Base-by-base conservation (phyloP, 2,888 invertebrate genomes). In the Trypoxylon attenuatum region DNA sequence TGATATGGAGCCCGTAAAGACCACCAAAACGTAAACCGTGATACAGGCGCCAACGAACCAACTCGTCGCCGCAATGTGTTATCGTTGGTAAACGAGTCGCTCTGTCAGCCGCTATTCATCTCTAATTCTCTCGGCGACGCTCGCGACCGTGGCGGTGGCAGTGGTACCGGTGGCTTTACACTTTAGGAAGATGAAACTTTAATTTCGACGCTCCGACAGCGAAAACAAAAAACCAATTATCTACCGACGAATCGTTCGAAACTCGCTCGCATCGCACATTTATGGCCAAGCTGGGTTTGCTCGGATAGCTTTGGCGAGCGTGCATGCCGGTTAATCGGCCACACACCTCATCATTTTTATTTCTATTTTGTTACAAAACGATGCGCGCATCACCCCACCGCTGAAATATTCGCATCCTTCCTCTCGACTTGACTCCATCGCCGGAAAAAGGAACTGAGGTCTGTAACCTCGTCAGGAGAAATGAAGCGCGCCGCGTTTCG, bases 51-150 rank as follows among this genome's bases (percentile, higher is more conserved):
- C 73, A 73, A 70, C 64, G 73, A 64, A 73, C 70, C 70, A 63
- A 68, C 65, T 65, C 62, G 74, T 65, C 71, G 73, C 73, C 73
- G 71, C 74, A 74, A 74, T 74, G 68, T 74, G 73, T 74, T 74
- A 74, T 74, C 74, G 71, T 60, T 50, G 73, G 68, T 68, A 68
- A 74, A 74, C 71, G 74, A 74, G 74, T 74, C 43, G 61, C 56
- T 59, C 67, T 64, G 73, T 73, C 73, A 68, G 67, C 65, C 52
- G 73, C 73, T 65, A 71, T 71, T 68, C 68, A 64, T 74, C 73
- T 74, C 73, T 71, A 74, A 74, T 71, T 71, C 70, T 53, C 47
- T n/a, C 52, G 58, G 33, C 33, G 33, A 33, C 10, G 5, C 4
- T 13, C n/a, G 8, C 33, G 33, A 33, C 10, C 33, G 33, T 10